Evolutionary conservation across 2,113 vertebrate genomes (phyloP).

Genomic region (Camarhynchus parvulus): DNA sequence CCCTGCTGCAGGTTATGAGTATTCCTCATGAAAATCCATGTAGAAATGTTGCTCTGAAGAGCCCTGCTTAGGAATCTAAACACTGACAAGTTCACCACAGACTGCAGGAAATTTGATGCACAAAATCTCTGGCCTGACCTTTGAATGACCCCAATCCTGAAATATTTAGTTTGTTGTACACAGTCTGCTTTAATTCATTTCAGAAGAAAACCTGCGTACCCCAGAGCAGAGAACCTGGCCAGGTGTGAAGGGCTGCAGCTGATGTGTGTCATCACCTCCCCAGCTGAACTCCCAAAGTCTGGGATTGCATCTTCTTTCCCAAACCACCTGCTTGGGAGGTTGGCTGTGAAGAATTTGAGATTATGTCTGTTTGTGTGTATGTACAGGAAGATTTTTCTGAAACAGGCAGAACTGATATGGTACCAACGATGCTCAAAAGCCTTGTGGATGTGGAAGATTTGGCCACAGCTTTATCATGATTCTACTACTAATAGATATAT

Average conservation of each 20-base stretch:
- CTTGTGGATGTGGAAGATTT: not conserved
- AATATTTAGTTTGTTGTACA: constrained; percentile 55
- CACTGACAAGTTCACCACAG: not conserved
- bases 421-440: not conserved
- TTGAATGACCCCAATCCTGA: constrained; percentile 52
- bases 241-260: constrained; percentile 31
- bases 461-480: not conserved
- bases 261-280: not conserved
- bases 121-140: constrained; percentile 60
- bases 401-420: not conserved
- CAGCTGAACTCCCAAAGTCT: not conserved
- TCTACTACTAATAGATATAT: not conserved
- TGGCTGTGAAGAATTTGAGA: not conserved
- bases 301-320: not conserved
- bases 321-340: not conserved
- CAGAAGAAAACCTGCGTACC: not conserved
- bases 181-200: constrained; percentile 42
- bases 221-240: not conserved
- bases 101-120: not conserved
- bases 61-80: not conserved
- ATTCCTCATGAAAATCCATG: not conserved
- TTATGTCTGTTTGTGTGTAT: not conserved
- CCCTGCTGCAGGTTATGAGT: not conserved
- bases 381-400: not conserved
- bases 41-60: not conserved